These are phyloP conservation scores for Rhinogobio ventralis DNA, from an alignment of 2,797 vertebrate genomes.

Conservation along the genomic window DNA sequence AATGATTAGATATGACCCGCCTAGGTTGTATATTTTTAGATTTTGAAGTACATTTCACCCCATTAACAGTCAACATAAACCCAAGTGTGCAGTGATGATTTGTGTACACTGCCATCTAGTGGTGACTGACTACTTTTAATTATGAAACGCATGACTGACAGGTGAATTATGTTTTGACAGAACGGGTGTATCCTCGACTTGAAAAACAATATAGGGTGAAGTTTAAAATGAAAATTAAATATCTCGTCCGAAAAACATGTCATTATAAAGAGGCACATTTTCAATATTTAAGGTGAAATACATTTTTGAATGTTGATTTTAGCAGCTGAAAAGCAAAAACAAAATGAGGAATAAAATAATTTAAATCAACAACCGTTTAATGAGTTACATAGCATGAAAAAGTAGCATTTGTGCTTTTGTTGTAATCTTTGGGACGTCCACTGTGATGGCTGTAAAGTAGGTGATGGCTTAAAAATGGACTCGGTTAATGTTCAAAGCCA, in stretches of 20 bases:
- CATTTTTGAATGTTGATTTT: background rate
- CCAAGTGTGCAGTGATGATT: background rate
- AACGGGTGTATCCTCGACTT: background rate
- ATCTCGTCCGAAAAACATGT: background rate
- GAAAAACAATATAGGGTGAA: conserved; percentile 22
- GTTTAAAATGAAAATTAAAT: background rate
- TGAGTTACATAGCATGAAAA: conserved; percentile 42
- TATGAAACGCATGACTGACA: background rate
- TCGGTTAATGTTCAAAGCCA: conserved; percentile 2
- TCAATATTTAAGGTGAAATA: background rate
- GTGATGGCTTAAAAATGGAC: conserved; percentile 32
- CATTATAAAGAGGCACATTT: background rate
- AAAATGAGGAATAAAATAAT: background rate
- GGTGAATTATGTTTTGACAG: conserved; percentile 13
- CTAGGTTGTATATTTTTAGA: background rate
- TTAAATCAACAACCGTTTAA: conserved; percentile 41
- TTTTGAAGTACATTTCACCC: background rate
- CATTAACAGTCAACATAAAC: background rate
- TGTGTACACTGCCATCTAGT: conserved; percentile 41
- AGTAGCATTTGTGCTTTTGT: conserved; percentile 38
- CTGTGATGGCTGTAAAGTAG: background rate
- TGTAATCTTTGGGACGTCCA: conserved; percentile 32
- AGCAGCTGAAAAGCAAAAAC: background rate
- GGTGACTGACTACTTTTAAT: background rate
- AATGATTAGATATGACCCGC: background rate